Conservation (phyloP, 2,888 invertebrate genomes). For the Mycalesis mineus region DNA sequence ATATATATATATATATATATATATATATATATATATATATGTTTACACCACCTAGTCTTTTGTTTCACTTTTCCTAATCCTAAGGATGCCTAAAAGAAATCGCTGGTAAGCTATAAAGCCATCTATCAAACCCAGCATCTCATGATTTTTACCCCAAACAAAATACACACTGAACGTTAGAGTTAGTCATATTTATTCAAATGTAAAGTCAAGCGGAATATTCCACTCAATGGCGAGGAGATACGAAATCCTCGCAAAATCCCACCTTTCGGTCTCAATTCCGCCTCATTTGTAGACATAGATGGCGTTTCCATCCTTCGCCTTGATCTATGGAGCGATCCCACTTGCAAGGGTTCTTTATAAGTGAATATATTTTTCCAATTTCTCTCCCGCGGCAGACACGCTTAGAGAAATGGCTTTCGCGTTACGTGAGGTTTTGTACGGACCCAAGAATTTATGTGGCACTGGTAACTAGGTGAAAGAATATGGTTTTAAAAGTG, state of each 20-base stretch:
- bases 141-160: too few relatives aligned
- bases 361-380: conserved; percentile 56
- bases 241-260: not conserved
- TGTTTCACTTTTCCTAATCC: too few relatives aligned
- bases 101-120: too few relatives aligned
- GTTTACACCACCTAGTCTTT: too few relatives aligned
- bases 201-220: not conserved
- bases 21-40: too few relatives aligned
- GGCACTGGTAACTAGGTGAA: conserved; percentile 8
- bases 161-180: too few relatives aligned
- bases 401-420: conserved; percentile 34
- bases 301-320: conserved; percentile 16
- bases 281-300: conserved; percentile 51
- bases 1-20: too few relatives aligned
- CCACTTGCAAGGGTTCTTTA: conserved; percentile 34
- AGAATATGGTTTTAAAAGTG: not conserved
- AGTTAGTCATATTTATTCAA: conserved; percentile 2
- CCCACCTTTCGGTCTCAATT: conserved; percentile 29
- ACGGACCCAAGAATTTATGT: conserved; percentile 18
- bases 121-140: too few relatives aligned
- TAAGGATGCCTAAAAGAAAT: too few relatives aligned
- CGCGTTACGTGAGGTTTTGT: conserved; percentile 24
- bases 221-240: not conserved
- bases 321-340: conserved; percentile 53
- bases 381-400: conserved; percentile 33